phyloP scores from a whole-genome alignment of 2,888 invertebrate genomes.

The Lamellibrachia satsuma region DNA sequence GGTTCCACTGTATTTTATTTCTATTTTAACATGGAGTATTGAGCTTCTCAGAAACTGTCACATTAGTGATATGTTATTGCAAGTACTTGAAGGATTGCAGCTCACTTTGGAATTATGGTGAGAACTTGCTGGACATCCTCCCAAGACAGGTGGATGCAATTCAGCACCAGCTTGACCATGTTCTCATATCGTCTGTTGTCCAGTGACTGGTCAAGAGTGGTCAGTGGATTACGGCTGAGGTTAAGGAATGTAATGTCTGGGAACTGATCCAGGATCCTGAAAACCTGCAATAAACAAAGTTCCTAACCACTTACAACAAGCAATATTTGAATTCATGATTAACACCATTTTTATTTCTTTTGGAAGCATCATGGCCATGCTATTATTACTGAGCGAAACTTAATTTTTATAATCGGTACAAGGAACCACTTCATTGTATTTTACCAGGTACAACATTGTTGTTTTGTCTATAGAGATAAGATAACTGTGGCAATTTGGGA shows the following conservation, averaged over 20 bases:
- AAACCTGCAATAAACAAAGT: conserved; percentile 71
- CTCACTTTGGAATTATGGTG: not conserved
- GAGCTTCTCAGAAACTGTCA: not conserved
- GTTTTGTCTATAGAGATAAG: too few species aligned
- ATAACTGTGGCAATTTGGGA: too few species aligned
- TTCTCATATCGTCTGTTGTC: conserved; percentile 6
- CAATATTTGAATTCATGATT: too few species aligned
- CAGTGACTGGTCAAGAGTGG: not conserved
- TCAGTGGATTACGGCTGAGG: conserved; percentile 81
- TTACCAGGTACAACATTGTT: too few species aligned
- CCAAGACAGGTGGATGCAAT: not conserved
- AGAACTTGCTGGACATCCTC: not conserved
- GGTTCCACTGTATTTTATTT: not conserved
- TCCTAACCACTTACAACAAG: too few species aligned
- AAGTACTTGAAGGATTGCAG: not conserved
- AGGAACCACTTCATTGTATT: too few species aligned
- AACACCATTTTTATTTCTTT: too few species aligned
- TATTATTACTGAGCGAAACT: too few species aligned
- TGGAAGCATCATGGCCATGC: too few species aligned
- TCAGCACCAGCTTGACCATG: not conserved
- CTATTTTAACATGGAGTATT: not conserved
- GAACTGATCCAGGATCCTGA: conserved; percentile 86
- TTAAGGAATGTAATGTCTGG: conserved; percentile 90
- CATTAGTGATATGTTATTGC: not conserved
- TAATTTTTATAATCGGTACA: too few species aligned